phyloP scores from a whole-genome alignment of 2,797 vertebrate genomes.

The Mustela erminea region DNA sequence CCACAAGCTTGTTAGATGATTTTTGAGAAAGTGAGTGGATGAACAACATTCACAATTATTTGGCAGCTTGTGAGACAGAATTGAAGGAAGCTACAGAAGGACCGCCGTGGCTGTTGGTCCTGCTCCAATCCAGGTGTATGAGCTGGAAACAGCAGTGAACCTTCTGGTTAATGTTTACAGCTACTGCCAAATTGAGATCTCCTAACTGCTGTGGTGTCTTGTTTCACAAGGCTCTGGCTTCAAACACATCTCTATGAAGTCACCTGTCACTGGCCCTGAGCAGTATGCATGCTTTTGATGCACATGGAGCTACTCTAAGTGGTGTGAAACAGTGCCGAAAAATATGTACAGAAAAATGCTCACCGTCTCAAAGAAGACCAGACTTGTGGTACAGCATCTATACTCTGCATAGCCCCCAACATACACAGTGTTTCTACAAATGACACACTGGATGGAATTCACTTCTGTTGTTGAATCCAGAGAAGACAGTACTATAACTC shows the following conservation, averaged over 20 bases:
- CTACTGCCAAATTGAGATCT: neutral
- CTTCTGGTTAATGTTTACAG: neutral
- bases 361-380: neutral
- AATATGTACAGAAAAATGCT: neutral
- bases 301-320: neutral
- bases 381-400: neutral
- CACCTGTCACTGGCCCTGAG: neutral
- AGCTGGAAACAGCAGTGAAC: neutral
- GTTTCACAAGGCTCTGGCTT: neutral
- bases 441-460: neutral
- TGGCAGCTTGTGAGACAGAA: neutral
- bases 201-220: neutral
- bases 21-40: neutral
- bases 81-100: neutral
- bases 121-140: neutral
- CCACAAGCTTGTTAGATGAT: neutral
- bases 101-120: neutral
- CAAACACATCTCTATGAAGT: neutral
- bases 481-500: neutral
- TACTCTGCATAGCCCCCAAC: neutral
- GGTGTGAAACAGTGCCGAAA: neutral
- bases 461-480: neutral
- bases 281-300: neutral
- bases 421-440: neutral
- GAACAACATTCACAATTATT: conserved; percentile 2